phyloP scores from a whole-genome alignment of 1,140 invertebrate species.

The Plutomurus gul region DNA sequence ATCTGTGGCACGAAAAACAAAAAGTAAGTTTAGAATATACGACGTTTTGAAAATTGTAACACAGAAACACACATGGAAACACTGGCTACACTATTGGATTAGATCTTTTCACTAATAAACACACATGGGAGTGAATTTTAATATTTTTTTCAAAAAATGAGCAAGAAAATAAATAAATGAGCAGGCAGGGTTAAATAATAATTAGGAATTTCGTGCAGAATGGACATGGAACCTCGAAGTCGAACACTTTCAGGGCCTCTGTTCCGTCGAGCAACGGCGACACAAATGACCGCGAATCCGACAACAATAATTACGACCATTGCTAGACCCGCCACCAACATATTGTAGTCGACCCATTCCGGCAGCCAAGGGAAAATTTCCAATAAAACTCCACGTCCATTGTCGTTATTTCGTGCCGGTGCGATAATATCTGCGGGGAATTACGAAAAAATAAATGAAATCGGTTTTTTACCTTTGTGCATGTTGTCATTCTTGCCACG shows the following conservation, averaged over 20 bases:
- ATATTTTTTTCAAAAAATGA: neutral
- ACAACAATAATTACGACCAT: constrained; percentile 85
- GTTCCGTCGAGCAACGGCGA: constrained; percentile 76
- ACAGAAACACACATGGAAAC: neutral
- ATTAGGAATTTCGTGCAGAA: constrained; percentile 19
- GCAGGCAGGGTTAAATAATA: neutral
- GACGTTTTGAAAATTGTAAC: neutral
- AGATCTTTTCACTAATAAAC: neutral
- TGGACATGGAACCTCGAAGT: constrained; percentile 62
- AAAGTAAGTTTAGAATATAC: neutral
- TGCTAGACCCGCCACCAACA: constrained; percentile 79
- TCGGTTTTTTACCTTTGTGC: constrained; percentile 72
- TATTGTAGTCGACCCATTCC: constrained; percentile 82
- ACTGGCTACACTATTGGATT: neutral
- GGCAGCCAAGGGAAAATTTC: constrained; percentile 75
- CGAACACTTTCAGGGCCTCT: constrained; percentile 74
- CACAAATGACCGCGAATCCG: constrained; percentile 84
- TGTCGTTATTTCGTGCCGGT: constrained; percentile 66
- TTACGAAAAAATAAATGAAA: constrained; percentile 53
- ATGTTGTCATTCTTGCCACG: constrained; percentile 72
- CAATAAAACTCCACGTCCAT: constrained; percentile 61
- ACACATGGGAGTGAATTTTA: neutral
- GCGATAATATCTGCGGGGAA: constrained; percentile 73
- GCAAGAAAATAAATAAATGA: neutral
- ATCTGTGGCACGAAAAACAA: constrained; percentile 62